Base-by-base conservation (phyloP, 2,888 invertebrate species). In the Pseudococcus longispinus region DNA sequence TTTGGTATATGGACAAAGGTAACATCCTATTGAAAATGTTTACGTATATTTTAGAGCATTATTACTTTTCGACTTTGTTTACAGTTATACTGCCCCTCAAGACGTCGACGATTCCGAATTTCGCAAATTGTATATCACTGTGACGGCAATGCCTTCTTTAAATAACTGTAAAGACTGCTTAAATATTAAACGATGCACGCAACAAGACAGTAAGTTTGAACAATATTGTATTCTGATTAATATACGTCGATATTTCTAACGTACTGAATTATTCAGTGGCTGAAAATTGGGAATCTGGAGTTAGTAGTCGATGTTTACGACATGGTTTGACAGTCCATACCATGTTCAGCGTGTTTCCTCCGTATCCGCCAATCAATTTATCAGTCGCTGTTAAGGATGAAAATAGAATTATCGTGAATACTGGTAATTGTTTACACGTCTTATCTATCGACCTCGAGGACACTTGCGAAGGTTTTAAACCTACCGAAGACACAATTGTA, bases 301-400 rank as follows among this genome's bases (percentile, higher is more conserved):
- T 93, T 11, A 88, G 89, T 29, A 87, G 89, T 42, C 90, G 95
- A 89, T 98, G 98, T 90, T 92, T 96, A 87, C 94, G 95, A 90
- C 98, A 98, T 91, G 96, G 97, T 90, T 94, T 97, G 89, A 96
- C 97, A 82, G 94, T 98, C 88, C 97, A 98, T 91, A 96, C 97
- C 89, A 96, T 96, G 90, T 97, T 97, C 91, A 96, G 96, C 90
- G 94, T 96, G 89, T 95, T 96, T n/a, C 94, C 95, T 77, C 96
- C 96, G 84, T 95, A 95, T 89, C 96, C 96, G 37, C 93, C 93
- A 90, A 95, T 95, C 89, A 93, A 91, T 88, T 91, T 91, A 15
- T 89, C 89, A 65, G 90, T 91, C 37, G 91, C 91, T 88, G 90
- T 93, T 88, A 92, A 92, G 89, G 90, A 91, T 84, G 91, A 92